These are phyloP conservation scores for Troides aeacus DNA, from an alignment of 2,888 invertebrate species.

Conservation along the genomic window DNA sequence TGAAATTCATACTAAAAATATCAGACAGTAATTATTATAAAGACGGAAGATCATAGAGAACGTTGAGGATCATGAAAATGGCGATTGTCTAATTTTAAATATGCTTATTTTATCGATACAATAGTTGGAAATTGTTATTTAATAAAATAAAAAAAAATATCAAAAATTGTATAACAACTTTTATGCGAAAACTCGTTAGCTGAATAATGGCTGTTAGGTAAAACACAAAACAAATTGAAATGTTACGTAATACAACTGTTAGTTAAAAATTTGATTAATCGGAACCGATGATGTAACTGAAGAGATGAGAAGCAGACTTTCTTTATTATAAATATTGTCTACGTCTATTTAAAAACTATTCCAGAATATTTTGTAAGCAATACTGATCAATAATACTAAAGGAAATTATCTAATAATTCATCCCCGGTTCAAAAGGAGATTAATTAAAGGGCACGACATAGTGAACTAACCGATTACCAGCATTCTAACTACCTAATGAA, in stretches of 20 bases:
- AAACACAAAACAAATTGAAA: background rate
- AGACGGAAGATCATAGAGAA: no score
- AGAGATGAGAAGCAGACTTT: background rate
- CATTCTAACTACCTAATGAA: no score
- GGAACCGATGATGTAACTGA: background rate
- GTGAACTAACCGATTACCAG: no score
- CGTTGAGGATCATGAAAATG: no score
- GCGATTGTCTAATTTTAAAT: no score
- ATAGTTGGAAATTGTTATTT: background rate
- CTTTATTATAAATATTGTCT: background rate
- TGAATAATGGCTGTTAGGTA: conserved; percentile 1
- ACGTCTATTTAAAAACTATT: no score
- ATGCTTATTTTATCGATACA: no score
- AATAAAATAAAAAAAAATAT: background rate
- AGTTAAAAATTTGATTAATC: background rate
- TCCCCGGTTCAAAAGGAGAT: no score
- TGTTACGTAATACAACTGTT: background rate
- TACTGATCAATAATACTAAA: background rate
- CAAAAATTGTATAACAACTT: background rate
- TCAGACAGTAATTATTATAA: no score
- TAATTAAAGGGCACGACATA: no score
- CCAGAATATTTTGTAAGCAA: background rate
- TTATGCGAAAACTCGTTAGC: background rate
- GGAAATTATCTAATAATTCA: no score
- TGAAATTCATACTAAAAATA: no score